phyloP scores from a whole-genome alignment of 2,797 vertebrate species.

The Protosalanx chinensis region DNA sequence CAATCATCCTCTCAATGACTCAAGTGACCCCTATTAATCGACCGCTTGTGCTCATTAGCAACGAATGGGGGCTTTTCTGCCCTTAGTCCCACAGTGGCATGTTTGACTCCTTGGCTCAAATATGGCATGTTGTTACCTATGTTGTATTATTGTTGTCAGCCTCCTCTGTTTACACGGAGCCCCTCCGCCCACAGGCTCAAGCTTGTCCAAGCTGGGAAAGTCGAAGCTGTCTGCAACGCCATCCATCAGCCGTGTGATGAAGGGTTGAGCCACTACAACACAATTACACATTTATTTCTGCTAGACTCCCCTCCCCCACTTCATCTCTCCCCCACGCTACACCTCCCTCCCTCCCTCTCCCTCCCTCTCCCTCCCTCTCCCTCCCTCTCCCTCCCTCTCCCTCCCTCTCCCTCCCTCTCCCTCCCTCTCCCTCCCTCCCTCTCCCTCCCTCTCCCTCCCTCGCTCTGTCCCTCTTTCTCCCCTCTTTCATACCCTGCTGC shows the following conservation, averaged over 20 bases:
- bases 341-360: background rate
- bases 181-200: conserved; percentile 27
- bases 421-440: conserved; percentile 22
- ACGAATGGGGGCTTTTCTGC: background rate
- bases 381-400: conserved; percentile 45
- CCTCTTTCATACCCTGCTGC: conserved; percentile 5
- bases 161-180: conserved; percentile 35
- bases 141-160: conserved; percentile 30
- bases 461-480: background rate
- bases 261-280: conserved; percentile 61
- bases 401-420: conserved; percentile 3
- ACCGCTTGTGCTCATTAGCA: conserved; percentile 3
- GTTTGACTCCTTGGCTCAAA: conserved; percentile 23
- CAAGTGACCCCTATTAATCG: conserved; percentile 1
- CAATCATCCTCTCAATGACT: background rate
- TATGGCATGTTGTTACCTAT: conserved; percentile 27
- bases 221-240: conserved; percentile 40
- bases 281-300: conserved; percentile 74
- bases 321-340: conserved; percentile 12
- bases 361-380: conserved; percentile 3
- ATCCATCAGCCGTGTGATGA: conserved; percentile 58
- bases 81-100: conserved; percentile 9
- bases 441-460: conserved; percentile 23
- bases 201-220: conserved; percentile 28
- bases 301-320: conserved; percentile 48